Percentiles rank a stretch among this genome's conserved stretches.
Conservation (phyloP, 2,888 invertebrate genomes). For the Cephus pulcher region DNA sequence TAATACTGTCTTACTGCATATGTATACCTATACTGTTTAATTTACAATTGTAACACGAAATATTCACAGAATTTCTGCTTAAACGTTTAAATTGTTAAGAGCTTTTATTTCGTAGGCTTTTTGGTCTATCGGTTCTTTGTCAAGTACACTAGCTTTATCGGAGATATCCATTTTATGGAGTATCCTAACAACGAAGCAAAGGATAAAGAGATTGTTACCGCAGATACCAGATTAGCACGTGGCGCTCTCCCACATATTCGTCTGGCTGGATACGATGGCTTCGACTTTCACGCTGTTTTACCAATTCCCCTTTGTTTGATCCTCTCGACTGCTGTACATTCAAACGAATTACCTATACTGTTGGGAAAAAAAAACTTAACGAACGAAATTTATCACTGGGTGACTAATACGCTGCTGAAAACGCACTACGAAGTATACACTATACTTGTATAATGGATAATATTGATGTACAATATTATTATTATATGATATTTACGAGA, state of each 20-base stretch:
- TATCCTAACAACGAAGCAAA: slow-evolving; percentile 25
- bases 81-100: not conserved
- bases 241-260: slow-evolving; percentile 27
- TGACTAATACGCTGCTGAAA: too few relatives aligned
- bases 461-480: too few relatives aligned
- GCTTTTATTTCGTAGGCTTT: not conserved
- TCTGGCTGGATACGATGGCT: slow-evolving; percentile 29
- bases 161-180: slow-evolving; percentile 34
- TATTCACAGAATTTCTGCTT: not conserved
- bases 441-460: not conserved
- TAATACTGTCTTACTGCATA: not conserved
- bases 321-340: not conserved
- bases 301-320: slow-evolving; percentile 2
- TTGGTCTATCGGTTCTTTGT: not conserved
- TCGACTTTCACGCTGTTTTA: slow-evolving; percentile 26
- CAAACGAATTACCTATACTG: not conserved
- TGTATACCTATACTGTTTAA: too few relatives aligned
- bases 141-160: slow-evolving; percentile 38
- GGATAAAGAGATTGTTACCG: slow-evolving; percentile 36
- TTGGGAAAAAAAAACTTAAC: not conserved
- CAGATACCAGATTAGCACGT: slow-evolving; percentile 44
- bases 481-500: not conserved
- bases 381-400: not conserved
- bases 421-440: too few relatives aligned
- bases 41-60: not conserved